Evolutionary conservation across 2,888 invertebrate species (phyloP).

Genomic region (Gastrophysa polygoni): DNA sequence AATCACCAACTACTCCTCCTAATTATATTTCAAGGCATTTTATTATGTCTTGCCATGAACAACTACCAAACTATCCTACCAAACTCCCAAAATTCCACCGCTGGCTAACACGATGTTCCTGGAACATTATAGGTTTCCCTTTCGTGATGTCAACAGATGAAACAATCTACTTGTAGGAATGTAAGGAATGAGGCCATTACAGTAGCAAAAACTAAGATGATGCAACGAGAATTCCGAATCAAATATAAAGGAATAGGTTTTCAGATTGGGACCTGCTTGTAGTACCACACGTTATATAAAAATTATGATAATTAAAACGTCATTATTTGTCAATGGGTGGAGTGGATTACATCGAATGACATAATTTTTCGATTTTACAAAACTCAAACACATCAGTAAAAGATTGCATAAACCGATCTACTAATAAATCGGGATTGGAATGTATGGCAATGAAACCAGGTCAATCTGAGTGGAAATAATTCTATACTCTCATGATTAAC

Average conservation of each 20-base stretch:
- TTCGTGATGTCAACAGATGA: too few species aligned
- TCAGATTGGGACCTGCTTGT: too few species aligned
- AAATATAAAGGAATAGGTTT: too few species aligned
- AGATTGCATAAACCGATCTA: not conserved
- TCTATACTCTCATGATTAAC: constrained; percentile 13
- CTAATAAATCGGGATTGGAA: not conserved
- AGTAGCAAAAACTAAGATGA: not conserved
- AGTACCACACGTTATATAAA: constrained; percentile 4
- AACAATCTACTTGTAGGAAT: too few species aligned
- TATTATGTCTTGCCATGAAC: too few species aligned
- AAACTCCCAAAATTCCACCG: too few species aligned
- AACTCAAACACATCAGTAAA: not conserved
- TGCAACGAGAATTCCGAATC: not conserved
- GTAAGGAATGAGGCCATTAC: too few species aligned
- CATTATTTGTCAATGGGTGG: constrained; percentile 6
- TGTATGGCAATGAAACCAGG: constrained; percentile 2
- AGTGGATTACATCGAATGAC: not conserved
- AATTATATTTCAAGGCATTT: too few species aligned
- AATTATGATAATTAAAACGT: constrained; percentile 8
- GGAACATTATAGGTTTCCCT: too few species aligned
- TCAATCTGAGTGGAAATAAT: not conserved
- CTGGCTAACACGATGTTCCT: too few species aligned
- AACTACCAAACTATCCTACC: too few species aligned
- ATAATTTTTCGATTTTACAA: not conserved
- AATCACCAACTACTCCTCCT: too few species aligned